Evolutionary conservation across 2,888 invertebrate species (phyloP), one percentile per base, ranked within the genome.

Genomic region (Melipona bicolor): DNA sequence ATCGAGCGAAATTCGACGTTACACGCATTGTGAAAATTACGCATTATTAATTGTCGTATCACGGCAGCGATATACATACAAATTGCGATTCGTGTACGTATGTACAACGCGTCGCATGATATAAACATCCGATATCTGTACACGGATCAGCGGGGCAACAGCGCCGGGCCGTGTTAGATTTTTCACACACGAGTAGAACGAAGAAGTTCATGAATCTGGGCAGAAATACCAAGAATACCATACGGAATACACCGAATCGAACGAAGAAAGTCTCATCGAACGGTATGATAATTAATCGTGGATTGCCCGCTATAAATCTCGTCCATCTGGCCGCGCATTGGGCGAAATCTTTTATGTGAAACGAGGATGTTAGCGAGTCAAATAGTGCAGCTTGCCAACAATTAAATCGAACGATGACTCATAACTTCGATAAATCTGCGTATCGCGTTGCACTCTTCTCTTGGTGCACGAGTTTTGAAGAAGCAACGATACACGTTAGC

Each of bases 281-380:
- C 77, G 81, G 87, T 74, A 80, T 77, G 85, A 82, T 87, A 88
- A 88, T 88, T 88, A 88, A 88, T 88, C 82, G 87, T 73, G 65
- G 77, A 65, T 61, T 50, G 52, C 27, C 59, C 71, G 70, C 75
- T 27, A 84, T 88, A 88, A 89, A 88, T 89, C 88, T 84, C 69
- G 32, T 17, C 67, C 73, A 82, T 73, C 82, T 61, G 69, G 56
- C 70, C 52, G 75, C 65, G 81, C 84, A 84, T 89, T 89, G 80
- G 82, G 77, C 83, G 83, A 79, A 79, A 79, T 77, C 75, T 87
- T 87, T 84, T 77, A 64, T 78, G 80, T 65, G 71, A 74, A 84
- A 84, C 71, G n/a, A n/a, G 49, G 59, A 75, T 67, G 76, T 70
- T 79, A 72, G 70, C 77, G 67, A 85, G 71, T 83, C 77, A 82